These are phyloP conservation scores for Acrocephalus kingi DNA, from an alignment of 2,113 vertebrate species.

Conservation along the genomic window DNA sequence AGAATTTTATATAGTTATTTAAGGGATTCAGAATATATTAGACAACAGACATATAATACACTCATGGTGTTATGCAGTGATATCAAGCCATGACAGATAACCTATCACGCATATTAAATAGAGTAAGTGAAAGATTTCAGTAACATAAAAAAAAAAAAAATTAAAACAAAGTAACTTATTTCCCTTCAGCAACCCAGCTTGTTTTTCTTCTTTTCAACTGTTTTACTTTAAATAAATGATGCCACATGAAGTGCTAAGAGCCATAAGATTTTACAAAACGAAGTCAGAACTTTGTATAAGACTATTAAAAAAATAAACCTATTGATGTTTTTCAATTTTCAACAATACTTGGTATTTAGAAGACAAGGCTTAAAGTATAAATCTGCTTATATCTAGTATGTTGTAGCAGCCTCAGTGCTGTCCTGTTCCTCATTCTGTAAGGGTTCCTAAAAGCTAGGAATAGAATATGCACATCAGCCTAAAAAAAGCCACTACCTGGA, in stretches of 20 bases:
- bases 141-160: background rate
- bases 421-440: background rate
- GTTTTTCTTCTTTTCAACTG: too few relatives aligned
- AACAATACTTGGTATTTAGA: background rate
- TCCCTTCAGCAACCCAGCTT: background rate
- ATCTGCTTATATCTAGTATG: background rate
- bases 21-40: background rate
- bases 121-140: background rate
- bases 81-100: fast-evolving
- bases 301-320: background rate
- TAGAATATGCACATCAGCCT: background rate
- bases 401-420: background rate
- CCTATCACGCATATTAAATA: background rate
- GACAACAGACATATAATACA: background rate
- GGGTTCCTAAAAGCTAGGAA: background rate
- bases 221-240: background rate
- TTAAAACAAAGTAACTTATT: background rate
- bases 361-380: background rate
- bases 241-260: background rate
- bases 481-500: background rate
- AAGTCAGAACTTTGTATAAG: background rate
- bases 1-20: background rate
- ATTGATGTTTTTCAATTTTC: background rate
- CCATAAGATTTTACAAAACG: background rate
- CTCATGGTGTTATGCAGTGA: background rate